These are phyloP conservation scores for Synodontis membranacea DNA, from an alignment of 2,113 vertebrate species.

Conservation along the genomic window DNA sequence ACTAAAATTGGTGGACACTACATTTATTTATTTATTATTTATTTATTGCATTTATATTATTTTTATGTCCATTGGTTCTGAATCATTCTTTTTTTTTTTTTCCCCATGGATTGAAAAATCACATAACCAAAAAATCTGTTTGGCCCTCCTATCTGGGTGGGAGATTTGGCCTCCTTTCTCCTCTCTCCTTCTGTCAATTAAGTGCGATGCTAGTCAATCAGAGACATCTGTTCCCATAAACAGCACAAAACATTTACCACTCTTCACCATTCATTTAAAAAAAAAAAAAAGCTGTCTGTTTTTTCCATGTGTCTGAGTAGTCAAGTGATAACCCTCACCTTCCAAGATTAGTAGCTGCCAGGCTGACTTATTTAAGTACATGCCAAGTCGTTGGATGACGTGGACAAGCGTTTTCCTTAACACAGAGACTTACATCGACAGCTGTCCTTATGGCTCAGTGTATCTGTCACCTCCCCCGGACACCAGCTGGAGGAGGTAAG, in stretches of 20 bases:
- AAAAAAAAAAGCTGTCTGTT: background rate
- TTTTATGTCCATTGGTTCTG: background rate
- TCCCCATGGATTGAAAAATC: background rate
- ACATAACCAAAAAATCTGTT: background rate
- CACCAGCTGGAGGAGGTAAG: slow-evolving; percentile 97
- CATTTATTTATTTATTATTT: background rate
- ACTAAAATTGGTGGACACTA: background rate
- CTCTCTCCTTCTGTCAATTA: background rate
- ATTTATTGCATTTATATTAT: background rate
- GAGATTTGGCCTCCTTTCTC: background rate
- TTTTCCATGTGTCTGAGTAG: slow-evolving; percentile 12
- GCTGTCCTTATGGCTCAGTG: slow-evolving; percentile 94
- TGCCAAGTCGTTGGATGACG: background rate
- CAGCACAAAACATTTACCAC: background rate
- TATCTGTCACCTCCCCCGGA: slow-evolving; percentile 95
- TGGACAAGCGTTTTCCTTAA: slow-evolving; percentile 74
- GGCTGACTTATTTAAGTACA: background rate
- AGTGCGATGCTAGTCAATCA: background rate
- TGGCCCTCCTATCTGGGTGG: background rate
- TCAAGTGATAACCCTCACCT: slow-evolving; percentile 1
- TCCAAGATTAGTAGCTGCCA: background rate
- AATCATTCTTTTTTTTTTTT: background rate
- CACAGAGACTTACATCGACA: slow-evolving; percentile 83
- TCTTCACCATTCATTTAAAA: background rate
- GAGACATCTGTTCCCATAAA: slow-evolving; percentile 1